Evolutionary conservation across 1,140 invertebrate genomes (phyloP).

Genomic region (Drosophila fuyamai): DNA sequence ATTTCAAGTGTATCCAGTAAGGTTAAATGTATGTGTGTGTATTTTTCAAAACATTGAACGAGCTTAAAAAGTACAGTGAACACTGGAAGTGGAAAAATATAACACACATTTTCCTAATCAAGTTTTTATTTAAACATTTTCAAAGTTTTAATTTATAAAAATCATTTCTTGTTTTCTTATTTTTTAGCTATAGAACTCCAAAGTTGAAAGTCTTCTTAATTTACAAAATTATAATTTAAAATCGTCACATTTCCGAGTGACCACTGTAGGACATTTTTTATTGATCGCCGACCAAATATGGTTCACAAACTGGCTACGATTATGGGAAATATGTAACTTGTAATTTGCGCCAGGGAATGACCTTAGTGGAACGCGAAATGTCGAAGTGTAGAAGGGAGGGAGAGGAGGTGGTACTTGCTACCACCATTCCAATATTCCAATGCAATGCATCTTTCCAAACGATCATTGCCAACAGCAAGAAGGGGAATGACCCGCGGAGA

Average conservation of each 20-base stretch:
- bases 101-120: too few species aligned
- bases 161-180: too few species aligned
- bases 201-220: too few species aligned
- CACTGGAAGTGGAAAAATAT: background rate
- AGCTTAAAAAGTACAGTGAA: slow-evolving; percentile 20
- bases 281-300: background rate
- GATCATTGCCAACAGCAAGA: slow-evolving; percentile 31
- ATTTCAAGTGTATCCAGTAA: slow-evolving; percentile 19
- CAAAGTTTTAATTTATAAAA: too few species aligned
- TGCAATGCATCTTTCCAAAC: slow-evolving; percentile 21
- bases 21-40: background rate
- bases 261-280: background rate
- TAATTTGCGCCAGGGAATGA: slow-evolving; percentile 26
- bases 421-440: slow-evolving; percentile 19
- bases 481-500: slow-evolving; percentile 33
- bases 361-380: slow-evolving; percentile 7
- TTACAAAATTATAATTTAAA: background rate
- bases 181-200: too few species aligned
- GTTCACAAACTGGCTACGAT: slow-evolving; percentile 5
- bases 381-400: background rate
- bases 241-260: too few species aligned
- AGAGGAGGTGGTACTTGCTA: background rate
- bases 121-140: too few species aligned
- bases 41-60: slow-evolving; percentile 14
- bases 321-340: slow-evolving; percentile 19